Evolutionary conservation across 2,888 invertebrate species (phyloP), one percentile per base, ranked within the genome.

Genomic region (Idaea straminata): DNA sequence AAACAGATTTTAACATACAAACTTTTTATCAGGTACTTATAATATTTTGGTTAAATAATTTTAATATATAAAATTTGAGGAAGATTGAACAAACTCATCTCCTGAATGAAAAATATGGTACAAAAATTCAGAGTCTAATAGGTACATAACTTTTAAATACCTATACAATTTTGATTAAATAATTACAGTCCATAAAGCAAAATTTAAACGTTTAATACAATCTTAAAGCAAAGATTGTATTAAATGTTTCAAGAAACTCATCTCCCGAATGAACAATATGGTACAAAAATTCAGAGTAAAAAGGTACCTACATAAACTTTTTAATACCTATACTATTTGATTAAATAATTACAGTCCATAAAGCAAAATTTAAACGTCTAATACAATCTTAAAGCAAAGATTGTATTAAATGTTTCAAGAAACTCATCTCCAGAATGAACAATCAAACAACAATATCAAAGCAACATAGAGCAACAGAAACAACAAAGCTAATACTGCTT

Each of bases 401-500:
- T 10, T 3, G 47, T 7, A 47, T 47, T 7, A 47, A 47, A 47
- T 10, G 13, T 47, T 10, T 47, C 47, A 47, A 47, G 47, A 47
- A 47, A 47, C 47, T 47, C 47, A 47, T 47, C 47, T 47, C 13
- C 47, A 47, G 10, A 47, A 47, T 47, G 10, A 10, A 25, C 25
- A 47, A 47, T 47, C 47, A 47, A 47, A 47, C 47, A 47, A 47
- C 47, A 47, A 47, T 47, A 47, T 47, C 47, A 47, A 47, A 47
- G 47, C 47, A 13, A 47, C 47, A 47, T 47, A 47, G 47, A 47
- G n/a, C n/a, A 47, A 62, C 65, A 34, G 63, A 62, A 67, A 69
- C 65, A 61, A 69, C 66, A 63, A 57, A 61, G 66, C 61, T 63
- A 64, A 69, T 66, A 64, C 61, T 57, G 64, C 65, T 62, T 63